Conservation (phyloP, 37 sponge, comb jelly and placozoan species). For the Halichondria panicea region DNA sequence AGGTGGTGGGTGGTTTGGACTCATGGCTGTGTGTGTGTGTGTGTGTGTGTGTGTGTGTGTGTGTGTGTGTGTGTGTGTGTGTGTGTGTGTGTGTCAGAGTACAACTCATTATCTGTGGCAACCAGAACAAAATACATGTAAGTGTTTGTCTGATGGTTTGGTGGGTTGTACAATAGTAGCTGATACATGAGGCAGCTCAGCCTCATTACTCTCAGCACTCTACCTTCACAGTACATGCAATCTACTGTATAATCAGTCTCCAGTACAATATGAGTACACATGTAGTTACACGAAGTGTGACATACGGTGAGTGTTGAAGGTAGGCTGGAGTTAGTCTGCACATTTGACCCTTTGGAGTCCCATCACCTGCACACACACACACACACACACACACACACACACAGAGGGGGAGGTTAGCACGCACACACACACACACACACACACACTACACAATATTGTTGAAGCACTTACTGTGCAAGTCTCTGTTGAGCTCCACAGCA, state of each 20-base stretch:
- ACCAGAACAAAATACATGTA: not conserved
- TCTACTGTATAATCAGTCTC: not conserved
- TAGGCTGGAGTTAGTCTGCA: constrained; percentile 73
- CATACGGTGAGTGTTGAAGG: constrained; percentile 51
- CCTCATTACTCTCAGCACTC: not conserved
- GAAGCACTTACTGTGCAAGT: constrained; percentile 40
- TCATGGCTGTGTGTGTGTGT: constrained; percentile 48
- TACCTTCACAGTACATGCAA: not conserved
- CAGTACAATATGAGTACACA: not conserved
- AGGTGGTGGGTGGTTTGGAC: constrained; percentile 43
- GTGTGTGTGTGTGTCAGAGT: too few species aligned
- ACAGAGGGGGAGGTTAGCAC: not conserved
- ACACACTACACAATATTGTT: not conserved
- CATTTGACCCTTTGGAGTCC: constrained; percentile 71
- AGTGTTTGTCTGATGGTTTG: too few species aligned
- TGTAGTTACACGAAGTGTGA: not conserved
- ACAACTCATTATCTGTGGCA: too few species aligned
- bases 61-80: too few species aligned
- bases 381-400: not conserved
- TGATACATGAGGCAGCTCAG: not conserved
- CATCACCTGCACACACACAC: constrained; percentile 33
- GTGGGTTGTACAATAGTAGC: too few species aligned
- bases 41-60: too few species aligned
- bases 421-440: not conserved
- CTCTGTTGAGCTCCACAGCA: constrained; percentile 71